Conservation (phyloP, 1,140 invertebrate species). For the Microplitis demolitor region DNA sequence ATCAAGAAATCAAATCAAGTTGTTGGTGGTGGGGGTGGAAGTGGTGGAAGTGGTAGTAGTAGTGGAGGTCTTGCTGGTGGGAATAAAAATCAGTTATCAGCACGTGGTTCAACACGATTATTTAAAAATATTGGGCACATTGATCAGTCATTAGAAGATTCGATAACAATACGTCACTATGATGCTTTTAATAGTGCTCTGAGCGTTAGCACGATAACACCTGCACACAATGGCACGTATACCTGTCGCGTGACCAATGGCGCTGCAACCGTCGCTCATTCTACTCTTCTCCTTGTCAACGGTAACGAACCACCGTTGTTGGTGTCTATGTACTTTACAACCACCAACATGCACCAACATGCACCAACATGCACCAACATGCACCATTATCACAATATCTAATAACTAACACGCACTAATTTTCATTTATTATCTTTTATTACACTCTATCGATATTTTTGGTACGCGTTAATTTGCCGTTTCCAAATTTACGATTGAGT, state of each 20-base stretch:
- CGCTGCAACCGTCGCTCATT: slow-evolving; percentile 66
- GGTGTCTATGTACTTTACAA: slow-evolving; percentile 35
- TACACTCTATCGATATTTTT: no score
- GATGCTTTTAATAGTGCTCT: slow-evolving; percentile 70
- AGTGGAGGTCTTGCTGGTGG: no score
- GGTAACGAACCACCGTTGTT: slow-evolving; percentile 60
- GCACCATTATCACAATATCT: background rate
- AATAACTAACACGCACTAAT: background rate
- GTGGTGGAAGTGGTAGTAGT: no score
- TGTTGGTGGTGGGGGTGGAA: no score
- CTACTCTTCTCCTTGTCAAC: slow-evolving; percentile 68
- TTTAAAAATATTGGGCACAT: background rate
- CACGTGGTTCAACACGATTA: slow-evolving; percentile 23
- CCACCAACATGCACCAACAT: background rate
- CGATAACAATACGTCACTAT: slow-evolving; percentile 68
- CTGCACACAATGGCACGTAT: slow-evolving; percentile 73
- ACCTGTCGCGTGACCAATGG: slow-evolving; percentile 70
- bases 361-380: background rate
- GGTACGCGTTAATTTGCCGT: no score
- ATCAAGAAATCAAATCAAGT: slow-evolving; percentile 29
- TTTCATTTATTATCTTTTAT: background rate
- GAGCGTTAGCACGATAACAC: slow-evolving; percentile 68
- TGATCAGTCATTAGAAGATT: slow-evolving; percentile 49
- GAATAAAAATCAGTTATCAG: background rate
- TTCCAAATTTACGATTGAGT: no score